Base-by-base conservation (phyloP, 2,888 invertebrate species). In the Drosophila fulvimacula region DNA sequence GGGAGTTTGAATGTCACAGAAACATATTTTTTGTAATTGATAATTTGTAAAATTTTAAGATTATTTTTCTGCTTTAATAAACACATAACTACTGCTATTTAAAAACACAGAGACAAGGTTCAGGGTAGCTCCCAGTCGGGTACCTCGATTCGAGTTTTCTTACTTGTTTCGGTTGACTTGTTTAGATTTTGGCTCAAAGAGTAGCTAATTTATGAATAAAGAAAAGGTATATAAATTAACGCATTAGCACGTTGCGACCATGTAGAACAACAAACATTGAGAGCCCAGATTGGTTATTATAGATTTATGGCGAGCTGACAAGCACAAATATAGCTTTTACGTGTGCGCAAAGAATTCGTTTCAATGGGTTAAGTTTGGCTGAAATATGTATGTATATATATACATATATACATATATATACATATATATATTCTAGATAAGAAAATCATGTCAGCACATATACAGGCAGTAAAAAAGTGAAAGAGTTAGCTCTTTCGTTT, bases 401-500 rank as follows among this genome's bases (percentile, higher is more conserved):
- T n/a, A n/a, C n/a, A n/a, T n/a, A n/a, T n/a, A n/a, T n/a, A n/a
- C n/a, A n/a, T n/a, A n/a, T n/a, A n/a, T n/a, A n/a, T n/a, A n/a
- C n/a, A n/a, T n/a, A 66, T 63, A 53, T 57, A 75, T 72, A 63
- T 63, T 46, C 48, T 32, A 49, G 76, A 75, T 79, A 79, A 76
- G 61, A 76, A 76, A 62, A 42, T 53, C 38, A 58, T 66, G 59
- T 70, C 66, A 69, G 75, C 69, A 49, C 52, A 53, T 15, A 42
- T 27, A 10, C n/a, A 17, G 11, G 3, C n/a, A 36, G 15, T 19
- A 19, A 46, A 56, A 62, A 64, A 44, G 32, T 55, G 52, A 76
- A 66, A 56, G 53, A 46, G 52, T 63, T 62, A 58, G 61, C 71
- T 63, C 55, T 65, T 62, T 24, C 17, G 17, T n/a, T 0, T 39